Conservation (phyloP, 1,140 invertebrate genomes). For the Temnothorax curvispinosus region DNA sequence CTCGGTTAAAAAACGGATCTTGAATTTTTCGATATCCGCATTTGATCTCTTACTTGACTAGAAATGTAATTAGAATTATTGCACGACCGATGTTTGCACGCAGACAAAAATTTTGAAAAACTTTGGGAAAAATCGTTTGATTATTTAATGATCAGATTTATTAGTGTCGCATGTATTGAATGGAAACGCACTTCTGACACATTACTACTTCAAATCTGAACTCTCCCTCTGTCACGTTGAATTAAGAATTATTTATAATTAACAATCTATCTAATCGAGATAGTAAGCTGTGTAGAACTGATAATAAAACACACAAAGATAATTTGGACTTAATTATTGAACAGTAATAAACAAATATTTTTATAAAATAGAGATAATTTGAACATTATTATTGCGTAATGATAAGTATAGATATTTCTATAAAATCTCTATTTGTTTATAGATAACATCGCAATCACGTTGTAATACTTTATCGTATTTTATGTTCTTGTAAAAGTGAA, state of each 20-base stretch:
- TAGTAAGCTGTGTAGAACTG: neutral
- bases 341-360: neutral
- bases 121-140: neutral
- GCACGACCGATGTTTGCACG: neutral
- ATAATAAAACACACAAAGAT: neutral
- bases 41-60: neutral
- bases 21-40: neutral
- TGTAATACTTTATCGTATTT: neutral
- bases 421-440: neutral
- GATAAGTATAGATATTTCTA: neutral
- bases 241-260: neutral
- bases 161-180: neutral
- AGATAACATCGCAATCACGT: neutral
- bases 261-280: neutral
- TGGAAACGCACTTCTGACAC: neutral
- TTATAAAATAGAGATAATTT: conserved; percentile 6
- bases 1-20: neutral
- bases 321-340: neutral
- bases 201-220: neutral
- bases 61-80: neutral
- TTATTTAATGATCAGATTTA: neutral
- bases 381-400: neutral
- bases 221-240: neutral
- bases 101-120: too few species aligned
- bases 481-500: neutral